These are phyloP conservation scores for Drosophila mayaguana DNA, from an alignment of 2,888 invertebrate genomes.

Conservation along the genomic window DNA sequence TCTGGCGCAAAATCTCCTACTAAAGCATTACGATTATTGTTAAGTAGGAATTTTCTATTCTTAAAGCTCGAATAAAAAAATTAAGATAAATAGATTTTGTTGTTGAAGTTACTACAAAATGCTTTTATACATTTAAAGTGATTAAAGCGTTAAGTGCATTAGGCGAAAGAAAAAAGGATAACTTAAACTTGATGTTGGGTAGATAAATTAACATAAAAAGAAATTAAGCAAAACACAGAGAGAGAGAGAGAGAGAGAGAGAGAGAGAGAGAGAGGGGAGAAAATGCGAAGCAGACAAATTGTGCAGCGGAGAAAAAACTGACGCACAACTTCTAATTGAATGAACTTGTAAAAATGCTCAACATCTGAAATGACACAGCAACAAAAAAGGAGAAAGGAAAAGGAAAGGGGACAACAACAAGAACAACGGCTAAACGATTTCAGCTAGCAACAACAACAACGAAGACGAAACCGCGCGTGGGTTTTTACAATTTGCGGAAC, in stretches of 20 bases:
- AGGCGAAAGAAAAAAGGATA: neutral
- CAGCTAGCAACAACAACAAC: slow-evolving; percentile 28
- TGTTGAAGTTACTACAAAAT: neutral
- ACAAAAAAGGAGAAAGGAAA: neutral
- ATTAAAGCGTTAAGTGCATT: neutral
- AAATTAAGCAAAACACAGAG: slow-evolving; percentile 24
- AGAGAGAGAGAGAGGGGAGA: neutral
- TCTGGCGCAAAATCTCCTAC: too few species aligned
- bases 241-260: neutral
- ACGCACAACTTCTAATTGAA: slow-evolving; percentile 71
- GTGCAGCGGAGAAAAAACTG: slow-evolving; percentile 38
- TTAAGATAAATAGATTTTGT: too few species aligned
- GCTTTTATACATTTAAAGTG: neutral
- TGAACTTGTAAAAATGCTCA: slow-evolving; percentile 75
- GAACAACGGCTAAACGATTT: slow-evolving; percentile 60
- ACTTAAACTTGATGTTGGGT: slow-evolving; percentile 5
- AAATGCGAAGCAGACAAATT: slow-evolving; percentile 38
- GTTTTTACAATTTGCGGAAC: slow-evolving; percentile 74
- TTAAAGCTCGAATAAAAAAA: too few species aligned
- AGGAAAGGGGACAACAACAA: slow-evolving; percentile 18
- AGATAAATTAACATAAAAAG: slow-evolving; percentile 39
- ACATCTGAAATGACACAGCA: slow-evolving; percentile 61
- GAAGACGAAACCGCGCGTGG: slow-evolving; percentile 53
- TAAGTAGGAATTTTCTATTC: too few species aligned
- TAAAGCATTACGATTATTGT: too few species aligned